Evolutionary conservation across 2,113 vertebrate species (phyloP).

Genomic region (Catharus minimus): DNA sequence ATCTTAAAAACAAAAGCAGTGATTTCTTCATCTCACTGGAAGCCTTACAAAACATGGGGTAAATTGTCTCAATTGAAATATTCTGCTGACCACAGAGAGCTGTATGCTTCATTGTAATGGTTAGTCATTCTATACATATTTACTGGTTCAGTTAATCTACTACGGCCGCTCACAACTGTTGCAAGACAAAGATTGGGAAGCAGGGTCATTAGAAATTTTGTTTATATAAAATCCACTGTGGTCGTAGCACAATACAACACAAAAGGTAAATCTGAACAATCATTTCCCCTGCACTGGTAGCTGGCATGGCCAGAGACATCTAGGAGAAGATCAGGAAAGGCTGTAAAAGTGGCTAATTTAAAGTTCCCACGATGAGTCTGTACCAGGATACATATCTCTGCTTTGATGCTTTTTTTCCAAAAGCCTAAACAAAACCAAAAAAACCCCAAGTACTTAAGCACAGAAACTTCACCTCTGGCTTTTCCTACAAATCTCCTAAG

Average conservation of each 20-base stretch:
- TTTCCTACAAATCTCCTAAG: background rate
- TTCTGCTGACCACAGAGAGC: background rate
- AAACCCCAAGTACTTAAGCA: background rate
- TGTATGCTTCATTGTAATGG: background rate
- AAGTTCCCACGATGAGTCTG: background rate
- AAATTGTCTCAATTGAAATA: background rate
- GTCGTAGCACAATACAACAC: background rate
- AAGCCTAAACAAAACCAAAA: background rate
- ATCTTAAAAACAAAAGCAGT: slow-evolving; percentile 49
- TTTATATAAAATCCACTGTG: background rate
- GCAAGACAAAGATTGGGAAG: background rate
- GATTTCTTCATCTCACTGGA: slow-evolving; percentile 55
- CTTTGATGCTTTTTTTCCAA: background rate
- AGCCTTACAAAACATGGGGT: slow-evolving; percentile 24
- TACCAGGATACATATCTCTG: background rate
- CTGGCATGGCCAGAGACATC: background rate
- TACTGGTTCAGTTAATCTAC: background rate
- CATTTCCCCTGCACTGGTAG: background rate
- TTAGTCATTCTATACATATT: slow-evolving; percentile 29
- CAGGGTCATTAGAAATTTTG: background rate
- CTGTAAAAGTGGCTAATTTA: background rate
- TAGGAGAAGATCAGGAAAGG: background rate
- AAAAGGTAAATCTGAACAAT: background rate
- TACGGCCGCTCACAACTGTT: background rate
- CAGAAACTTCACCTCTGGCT: background rate